Percentiles rank a stretch among this genome's conserved stretches.
Conservation (phyloP, 2,113 vertebrate genomes). For the Thalassoma bifasciatum region DNA sequence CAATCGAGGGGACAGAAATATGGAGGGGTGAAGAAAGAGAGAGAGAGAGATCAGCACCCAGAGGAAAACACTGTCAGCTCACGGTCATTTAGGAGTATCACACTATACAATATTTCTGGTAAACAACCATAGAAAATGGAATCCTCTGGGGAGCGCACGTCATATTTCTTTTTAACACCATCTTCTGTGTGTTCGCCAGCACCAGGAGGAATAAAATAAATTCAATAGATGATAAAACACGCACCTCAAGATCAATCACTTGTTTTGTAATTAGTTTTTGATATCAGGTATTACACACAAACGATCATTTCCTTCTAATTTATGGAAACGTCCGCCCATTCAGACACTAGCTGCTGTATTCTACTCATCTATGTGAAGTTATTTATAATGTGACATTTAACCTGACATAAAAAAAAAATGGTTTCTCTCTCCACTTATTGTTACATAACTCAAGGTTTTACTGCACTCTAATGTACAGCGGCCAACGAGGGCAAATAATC, state of each 20-base stretch:
- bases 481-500: too few relatives aligned
- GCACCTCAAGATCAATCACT: neutral
- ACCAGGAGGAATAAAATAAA: neutral
- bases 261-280: neutral
- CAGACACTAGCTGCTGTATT: neutral
- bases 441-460: too few relatives aligned
- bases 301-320: neutral
- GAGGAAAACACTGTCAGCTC: constrained; percentile 71
- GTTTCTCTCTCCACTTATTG: too few relatives aligned
- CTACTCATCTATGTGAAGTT: too few relatives aligned
- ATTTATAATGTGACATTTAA: too few relatives aligned
- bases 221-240: neutral
- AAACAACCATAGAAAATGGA: constrained; percentile 58
- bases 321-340: neutral
- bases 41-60: constrained; percentile 61
- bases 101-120: constrained; percentile 43
- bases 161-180: constrained; percentile 30
- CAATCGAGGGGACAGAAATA: too few relatives aligned
- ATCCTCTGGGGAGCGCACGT: constrained; percentile 44
- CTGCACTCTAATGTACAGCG: too few relatives aligned
- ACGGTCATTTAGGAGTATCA: constrained; percentile 65
- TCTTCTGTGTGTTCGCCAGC: constrained; percentile 28
- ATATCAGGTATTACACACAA: constrained; percentile 2
- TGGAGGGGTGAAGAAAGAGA: too few relatives aligned
- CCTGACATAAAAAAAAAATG: too few relatives aligned